Conservation (phyloP, 2,113 vertebrate genomes). For the Puntigrus tetrazona region DNA sequence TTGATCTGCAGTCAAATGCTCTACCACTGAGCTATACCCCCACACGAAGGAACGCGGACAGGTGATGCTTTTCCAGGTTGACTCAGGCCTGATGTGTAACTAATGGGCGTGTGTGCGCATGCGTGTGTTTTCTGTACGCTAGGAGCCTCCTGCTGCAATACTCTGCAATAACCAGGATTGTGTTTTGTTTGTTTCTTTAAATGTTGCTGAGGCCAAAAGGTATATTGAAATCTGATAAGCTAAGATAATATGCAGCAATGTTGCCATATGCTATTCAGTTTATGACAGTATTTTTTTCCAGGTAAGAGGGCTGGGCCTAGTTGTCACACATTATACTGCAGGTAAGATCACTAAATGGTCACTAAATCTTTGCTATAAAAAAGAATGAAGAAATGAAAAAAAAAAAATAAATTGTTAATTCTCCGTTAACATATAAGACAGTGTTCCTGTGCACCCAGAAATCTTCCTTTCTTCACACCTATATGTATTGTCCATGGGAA, state of each 20-base stretch:
- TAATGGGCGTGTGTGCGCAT: not conserved
- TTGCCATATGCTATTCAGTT: not conserved
- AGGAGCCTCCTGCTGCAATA: no score
- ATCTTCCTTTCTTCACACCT: no score
- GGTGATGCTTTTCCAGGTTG: not conserved
- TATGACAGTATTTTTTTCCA: not conserved
- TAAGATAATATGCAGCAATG: not conserved
- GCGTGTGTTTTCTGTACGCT: not conserved
- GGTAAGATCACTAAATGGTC: not conserved
- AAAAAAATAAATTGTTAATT: no score
- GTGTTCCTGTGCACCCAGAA: no score
- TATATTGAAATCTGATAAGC: not conserved
- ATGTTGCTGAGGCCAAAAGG: not conserved
- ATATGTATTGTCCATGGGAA: no score
- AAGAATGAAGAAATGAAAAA: not conserved
- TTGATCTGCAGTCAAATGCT: constrained; percentile 86
- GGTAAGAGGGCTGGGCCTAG: not conserved
- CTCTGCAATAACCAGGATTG: not conserved
- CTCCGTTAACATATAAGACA: no score
- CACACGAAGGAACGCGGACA: rapidly evolving
- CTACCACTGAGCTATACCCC: constrained; percentile 90
- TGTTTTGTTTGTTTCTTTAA: not conserved
- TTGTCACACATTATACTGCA: not conserved
- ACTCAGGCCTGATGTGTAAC: not conserved
- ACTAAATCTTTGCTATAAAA: not conserved